phyloP scores from a whole-genome alignment of 2,888 invertebrate species.

The Acleris sparsana region DNA sequence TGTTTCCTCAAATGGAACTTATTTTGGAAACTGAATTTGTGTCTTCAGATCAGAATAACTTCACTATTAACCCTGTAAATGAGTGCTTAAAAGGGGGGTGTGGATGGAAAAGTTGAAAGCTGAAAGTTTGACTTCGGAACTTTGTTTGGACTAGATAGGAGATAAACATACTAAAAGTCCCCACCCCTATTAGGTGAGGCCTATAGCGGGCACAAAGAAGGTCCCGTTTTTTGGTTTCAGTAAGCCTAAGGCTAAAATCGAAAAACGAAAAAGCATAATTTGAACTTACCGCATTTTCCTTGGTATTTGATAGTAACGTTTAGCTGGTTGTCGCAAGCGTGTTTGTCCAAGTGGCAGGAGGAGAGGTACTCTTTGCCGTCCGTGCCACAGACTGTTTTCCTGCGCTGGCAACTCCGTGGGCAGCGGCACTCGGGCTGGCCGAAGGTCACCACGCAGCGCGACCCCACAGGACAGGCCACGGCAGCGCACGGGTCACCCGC shows the following conservation, averaged over 20 bases:
- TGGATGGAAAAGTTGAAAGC: too few relatives aligned
- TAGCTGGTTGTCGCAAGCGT: constrained; percentile 89
- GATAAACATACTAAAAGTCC: too few relatives aligned
- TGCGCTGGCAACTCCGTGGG: constrained; percentile 83
- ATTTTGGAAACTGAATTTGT: constrained; percentile 7
- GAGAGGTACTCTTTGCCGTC: constrained; percentile 94
- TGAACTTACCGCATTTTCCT: constrained; percentile 92
- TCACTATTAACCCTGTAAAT: too few relatives aligned
- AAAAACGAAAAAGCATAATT: too few relatives aligned
- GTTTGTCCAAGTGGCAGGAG: constrained; percentile 92
- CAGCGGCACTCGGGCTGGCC: constrained; percentile 87
- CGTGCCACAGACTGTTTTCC: constrained; percentile 93
- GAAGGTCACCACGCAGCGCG: constrained; percentile 86
- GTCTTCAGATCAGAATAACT: not conserved
- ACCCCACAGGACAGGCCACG: constrained; percentile 87
- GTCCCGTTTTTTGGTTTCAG: too few relatives aligned
- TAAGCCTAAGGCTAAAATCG: too few relatives aligned
- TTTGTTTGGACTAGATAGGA: too few relatives aligned
- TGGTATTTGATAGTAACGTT: constrained; percentile 91
- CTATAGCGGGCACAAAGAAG: too few relatives aligned
- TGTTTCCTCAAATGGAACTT: constrained; percentile 17
- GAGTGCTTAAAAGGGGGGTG: too few relatives aligned
- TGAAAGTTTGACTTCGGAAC: too few relatives aligned
- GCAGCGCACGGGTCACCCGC: constrained; percentile 88
- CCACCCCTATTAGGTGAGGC: too few relatives aligned